These are phyloP conservation scores for Autographa gamma DNA, from an alignment of 2,888 invertebrate genomes.

Conservation along the genomic window DNA sequence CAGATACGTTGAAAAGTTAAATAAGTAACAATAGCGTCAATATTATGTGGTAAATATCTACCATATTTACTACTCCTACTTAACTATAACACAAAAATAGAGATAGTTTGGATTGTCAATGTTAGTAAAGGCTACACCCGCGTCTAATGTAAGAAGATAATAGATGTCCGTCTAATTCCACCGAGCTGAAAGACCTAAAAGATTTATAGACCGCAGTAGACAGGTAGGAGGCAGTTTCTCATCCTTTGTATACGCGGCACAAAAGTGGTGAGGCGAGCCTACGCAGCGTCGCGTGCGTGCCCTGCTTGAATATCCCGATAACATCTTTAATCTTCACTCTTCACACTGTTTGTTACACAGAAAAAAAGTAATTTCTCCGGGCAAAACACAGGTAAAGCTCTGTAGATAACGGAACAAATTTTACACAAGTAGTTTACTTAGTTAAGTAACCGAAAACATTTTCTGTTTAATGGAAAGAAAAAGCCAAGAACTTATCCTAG, in stretches of 20 bases:
- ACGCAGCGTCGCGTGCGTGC: slow-evolving; percentile 63
- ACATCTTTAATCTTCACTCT: slow-evolving; percentile 69
- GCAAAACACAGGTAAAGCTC: slow-evolving; percentile 26
- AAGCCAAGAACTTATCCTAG: slow-evolving; percentile 3
- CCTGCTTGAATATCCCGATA: slow-evolving; percentile 61
- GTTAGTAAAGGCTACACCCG: slow-evolving; percentile 9
- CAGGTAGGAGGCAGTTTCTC: slow-evolving; percentile 57
- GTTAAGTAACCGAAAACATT: slow-evolving; percentile 15
- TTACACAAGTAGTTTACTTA: slow-evolving; percentile 16
- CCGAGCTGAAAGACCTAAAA: slow-evolving; percentile 47
- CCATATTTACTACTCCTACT: too few species aligned
- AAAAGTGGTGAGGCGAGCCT: slow-evolving; percentile 48
- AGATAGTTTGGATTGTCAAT: slow-evolving; percentile 2
- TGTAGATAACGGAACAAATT: slow-evolving; percentile 27
- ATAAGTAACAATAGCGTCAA: too few species aligned
- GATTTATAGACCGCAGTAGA: slow-evolving; percentile 55
- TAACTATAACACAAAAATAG: too few species aligned
- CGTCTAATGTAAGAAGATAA: slow-evolving; percentile 39
- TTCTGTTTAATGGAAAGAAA: slow-evolving; percentile 13
- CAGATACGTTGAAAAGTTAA: too few species aligned
- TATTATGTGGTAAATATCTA: too few species aligned
- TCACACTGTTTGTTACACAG: slow-evolving; percentile 53
- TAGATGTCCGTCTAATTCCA: slow-evolving; percentile 39
- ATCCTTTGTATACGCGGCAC: slow-evolving; percentile 60
- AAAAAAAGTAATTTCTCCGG: slow-evolving; percentile 32